These are phyloP conservation scores for Tokudaia muenninki DNA, from an alignment of 2,797 vertebrate genomes.

Conservation along the genomic window DNA sequence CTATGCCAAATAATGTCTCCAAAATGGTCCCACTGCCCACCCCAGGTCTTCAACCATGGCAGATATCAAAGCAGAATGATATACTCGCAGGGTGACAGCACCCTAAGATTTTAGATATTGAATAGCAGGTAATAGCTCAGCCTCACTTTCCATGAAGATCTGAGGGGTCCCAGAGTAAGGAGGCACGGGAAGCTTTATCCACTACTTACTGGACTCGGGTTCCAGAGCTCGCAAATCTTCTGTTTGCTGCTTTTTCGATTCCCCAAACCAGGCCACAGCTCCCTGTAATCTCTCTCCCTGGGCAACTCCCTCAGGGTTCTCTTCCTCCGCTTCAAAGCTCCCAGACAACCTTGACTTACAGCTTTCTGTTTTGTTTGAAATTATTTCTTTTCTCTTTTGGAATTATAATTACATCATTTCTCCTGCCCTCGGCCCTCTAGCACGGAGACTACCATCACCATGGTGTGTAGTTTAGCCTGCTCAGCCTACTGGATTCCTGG, in stretches of 20 bases:
- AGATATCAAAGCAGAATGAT: background rate
- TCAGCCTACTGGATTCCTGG: background rate
- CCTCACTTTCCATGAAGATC: background rate
- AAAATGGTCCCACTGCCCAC: background rate
- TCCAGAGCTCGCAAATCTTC: background rate
- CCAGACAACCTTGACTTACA: background rate
- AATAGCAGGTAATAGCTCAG: fast-evolving
- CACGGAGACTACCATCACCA: background rate
- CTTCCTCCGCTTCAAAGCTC: background rate
- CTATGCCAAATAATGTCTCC: background rate
- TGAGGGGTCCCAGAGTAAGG: too few relatives aligned
- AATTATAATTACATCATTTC: background rate
- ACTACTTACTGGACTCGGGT: fast-evolving
- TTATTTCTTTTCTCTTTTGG: background rate
- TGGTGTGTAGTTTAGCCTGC: background rate
- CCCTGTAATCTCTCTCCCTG: background rate
- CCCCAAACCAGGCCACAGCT: background rate
- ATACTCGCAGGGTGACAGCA: fast-evolving
- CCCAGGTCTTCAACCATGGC: background rate
- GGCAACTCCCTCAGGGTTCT: background rate
- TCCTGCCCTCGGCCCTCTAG: background rate
- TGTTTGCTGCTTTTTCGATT: background rate
- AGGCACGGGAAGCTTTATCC: background rate
- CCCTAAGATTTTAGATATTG: background rate
- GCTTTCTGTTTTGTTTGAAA: background rate